Percentiles rank a stretch among this genome's conserved stretches.
These are phyloP conservation scores for Deroplatys truncata DNA, from an alignment of 2,888 invertebrate species.

Conservation along the genomic window DNA sequence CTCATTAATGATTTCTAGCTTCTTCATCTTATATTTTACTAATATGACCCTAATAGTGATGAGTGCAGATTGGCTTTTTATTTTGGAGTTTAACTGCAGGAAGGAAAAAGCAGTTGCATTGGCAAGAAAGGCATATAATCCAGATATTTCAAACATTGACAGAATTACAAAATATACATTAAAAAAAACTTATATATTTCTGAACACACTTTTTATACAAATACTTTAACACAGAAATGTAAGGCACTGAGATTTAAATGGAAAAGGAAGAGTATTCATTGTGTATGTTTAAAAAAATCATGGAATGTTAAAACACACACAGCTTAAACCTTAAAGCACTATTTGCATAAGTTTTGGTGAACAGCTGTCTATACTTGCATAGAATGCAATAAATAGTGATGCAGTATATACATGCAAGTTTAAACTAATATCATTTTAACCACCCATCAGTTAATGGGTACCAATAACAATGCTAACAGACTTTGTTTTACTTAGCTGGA, in stretches of 20 bases:
- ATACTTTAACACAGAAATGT: neutral
- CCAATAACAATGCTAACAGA: neutral
- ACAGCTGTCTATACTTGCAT: neutral
- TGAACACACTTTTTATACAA: neutral
- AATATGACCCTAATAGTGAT: too few relatives aligned
- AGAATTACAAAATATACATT: neutral
- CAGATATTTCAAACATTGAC: neutral
- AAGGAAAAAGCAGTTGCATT: too few relatives aligned
- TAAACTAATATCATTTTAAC: neutral
- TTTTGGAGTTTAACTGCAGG: too few relatives aligned
- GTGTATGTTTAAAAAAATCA: neutral
- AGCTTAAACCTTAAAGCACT: neutral
- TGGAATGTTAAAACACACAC: neutral
- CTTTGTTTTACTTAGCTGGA: neutral
- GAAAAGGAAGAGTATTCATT: neutral
- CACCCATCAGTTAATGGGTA: too few relatives aligned
- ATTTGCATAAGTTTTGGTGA: neutral
- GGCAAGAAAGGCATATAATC: too few relatives aligned
- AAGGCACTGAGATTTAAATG: neutral
- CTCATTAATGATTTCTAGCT: too few relatives aligned
- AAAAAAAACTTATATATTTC: neutral
- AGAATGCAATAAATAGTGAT: neutral
- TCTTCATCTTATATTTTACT: too few relatives aligned
- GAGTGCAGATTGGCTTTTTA: too few relatives aligned
- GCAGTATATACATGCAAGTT: neutral